Base-by-base conservation (phyloP, 1,140 invertebrate genomes). In the Bombus pyrosoma region DNA sequence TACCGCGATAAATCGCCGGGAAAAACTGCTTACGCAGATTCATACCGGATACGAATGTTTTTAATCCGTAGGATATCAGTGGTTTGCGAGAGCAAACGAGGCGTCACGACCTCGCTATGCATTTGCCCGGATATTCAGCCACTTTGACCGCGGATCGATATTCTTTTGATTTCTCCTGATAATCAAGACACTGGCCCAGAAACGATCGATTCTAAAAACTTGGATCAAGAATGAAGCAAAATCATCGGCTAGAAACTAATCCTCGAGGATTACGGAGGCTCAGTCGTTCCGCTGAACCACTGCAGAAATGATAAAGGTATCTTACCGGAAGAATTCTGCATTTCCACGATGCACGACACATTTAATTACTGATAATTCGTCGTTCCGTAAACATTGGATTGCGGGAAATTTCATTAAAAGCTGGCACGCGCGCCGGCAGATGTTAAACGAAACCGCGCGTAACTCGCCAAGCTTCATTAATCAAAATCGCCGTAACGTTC, bases 21-120 rank as follows among this genome's bases (percentile, higher is more conserved):
- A 34, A 69, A 69, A 84, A 84, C 76, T 84, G 83, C 83, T 84
- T 84, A 47, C 83, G 83, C 66, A 39, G 83, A 72, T 79, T 62
- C 66, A 79, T 72, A 37, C 32, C 32, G 66, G 41, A 37, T 73
- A 22, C 8, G 39, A 34, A 62, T 62, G 83, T 68, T 84, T 84
- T 79, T 84, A 84, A 84, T 84, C 83, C 83, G 43, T 32, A 43
- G 74, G 2, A 22, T 79, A 72, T 47, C 75, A 37, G 76, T 4
- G 13, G 43, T 32, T 41, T 22, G 28, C 66, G 5, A 37, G 32
- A 18, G 37, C 43, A 69, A 62, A 68, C 66, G n/a, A 41, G 72
- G 18, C 13, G 68, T 18, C 39, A 8, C 28, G 47, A 32, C 8
- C 32, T 25, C n/a, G 4, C 39, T 37, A 10, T 22, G 28, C 75